A percentile compares a stretch with the other conserved stretches of the same genome.
These are phyloP conservation scores for Ferdinandea cuprea DNA, from an alignment of 2,888 invertebrate species.

Conservation along the genomic window DNA sequence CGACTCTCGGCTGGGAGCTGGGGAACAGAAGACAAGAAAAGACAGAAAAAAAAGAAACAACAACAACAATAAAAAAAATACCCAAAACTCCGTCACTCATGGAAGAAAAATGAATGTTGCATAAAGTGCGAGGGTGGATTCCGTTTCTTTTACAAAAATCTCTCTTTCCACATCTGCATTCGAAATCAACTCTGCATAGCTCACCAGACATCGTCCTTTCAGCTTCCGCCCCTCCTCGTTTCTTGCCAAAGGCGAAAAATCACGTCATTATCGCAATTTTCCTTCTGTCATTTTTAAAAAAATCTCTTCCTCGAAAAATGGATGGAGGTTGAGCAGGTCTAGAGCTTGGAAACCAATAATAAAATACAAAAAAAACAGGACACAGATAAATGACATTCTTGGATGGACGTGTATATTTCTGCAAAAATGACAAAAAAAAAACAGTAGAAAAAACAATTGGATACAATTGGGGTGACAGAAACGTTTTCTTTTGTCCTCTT, in stretches of 20 bases:
- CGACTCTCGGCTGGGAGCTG: slow-evolving; percentile 41
- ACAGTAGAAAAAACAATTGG: slow-evolving; percentile 7
- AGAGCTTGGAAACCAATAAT: slow-evolving; percentile 49
- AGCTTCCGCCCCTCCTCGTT: neutral
- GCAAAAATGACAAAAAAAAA: slow-evolving; percentile 43
- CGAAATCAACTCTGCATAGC: slow-evolving; percentile 43
- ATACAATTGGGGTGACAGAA: slow-evolving; percentile 66
- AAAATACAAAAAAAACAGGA: slow-evolving; percentile 52
- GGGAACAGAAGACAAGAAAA: slow-evolving; percentile 46
- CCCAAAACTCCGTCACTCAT: slow-evolving; percentile 43
- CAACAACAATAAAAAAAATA: too few relatives aligned
- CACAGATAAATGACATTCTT: slow-evolving; percentile 72
- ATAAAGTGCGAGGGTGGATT: slow-evolving; percentile 70
- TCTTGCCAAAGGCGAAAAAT: slow-evolving; percentile 65
- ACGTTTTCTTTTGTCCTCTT: slow-evolving; percentile 58
- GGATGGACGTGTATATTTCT: slow-evolving; percentile 68
- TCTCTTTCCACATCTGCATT: slow-evolving; percentile 64
- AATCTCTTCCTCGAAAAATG: slow-evolving; percentile 23
- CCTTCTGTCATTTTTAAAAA: slow-evolving; percentile 68
- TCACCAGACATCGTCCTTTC: neutral
- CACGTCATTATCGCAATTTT: slow-evolving; percentile 75
- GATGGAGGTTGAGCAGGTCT: slow-evolving; percentile 36
- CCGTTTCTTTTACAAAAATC: slow-evolving; percentile 34
- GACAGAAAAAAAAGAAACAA: slow-evolving; percentile 23
- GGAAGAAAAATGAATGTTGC: slow-evolving; percentile 68